A percentile compares a stretch with the other conserved stretches of the same genome.
phyloP scores from a whole-genome alignment of 2,888 invertebrate genomes.

The Spatulosminthurus flaviceps region DNA sequence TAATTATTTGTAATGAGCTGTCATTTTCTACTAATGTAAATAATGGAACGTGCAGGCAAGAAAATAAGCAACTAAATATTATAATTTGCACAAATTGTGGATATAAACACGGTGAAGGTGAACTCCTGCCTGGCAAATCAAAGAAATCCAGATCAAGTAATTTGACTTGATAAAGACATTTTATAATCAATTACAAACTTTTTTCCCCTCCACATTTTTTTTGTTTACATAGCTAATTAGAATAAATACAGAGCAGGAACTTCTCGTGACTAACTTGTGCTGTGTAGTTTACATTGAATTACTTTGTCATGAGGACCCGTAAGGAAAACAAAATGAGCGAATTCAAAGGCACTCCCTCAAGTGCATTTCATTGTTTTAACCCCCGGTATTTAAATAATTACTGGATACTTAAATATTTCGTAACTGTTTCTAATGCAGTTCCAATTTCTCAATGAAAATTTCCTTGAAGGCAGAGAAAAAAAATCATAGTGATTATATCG shows the following conservation, averaged over 20 bases:
- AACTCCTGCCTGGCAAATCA: not conserved
- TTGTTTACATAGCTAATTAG: not conserved
- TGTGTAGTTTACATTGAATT: not conserved
- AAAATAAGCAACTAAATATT: not conserved
- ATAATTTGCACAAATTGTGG: not conserved
- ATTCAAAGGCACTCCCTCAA: not conserved
- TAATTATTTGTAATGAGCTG: no score
- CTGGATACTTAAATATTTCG: no score
- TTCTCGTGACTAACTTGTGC: not conserved
- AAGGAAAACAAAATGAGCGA: no score
- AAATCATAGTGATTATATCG: not conserved
- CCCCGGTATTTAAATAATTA: not conserved
- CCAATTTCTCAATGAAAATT: no score
- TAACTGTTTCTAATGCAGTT: no score
- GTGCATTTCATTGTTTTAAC: not conserved
- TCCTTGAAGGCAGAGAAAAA: no score
- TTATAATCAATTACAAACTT: not conserved
- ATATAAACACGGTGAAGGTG: not conserved
- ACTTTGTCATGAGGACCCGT: no score
- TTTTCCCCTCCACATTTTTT: not conserved
- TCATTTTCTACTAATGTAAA: no score
- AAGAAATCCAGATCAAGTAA: not conserved
- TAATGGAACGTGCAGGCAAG: no score
- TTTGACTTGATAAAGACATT: not conserved
- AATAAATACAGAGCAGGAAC: not conserved